Percentiles rank a stretch among this genome's conserved stretches.
Evolutionary conservation across 2,888 invertebrate genomes (phyloP).

Genomic region (Romanomermis culicivorax): DNA sequence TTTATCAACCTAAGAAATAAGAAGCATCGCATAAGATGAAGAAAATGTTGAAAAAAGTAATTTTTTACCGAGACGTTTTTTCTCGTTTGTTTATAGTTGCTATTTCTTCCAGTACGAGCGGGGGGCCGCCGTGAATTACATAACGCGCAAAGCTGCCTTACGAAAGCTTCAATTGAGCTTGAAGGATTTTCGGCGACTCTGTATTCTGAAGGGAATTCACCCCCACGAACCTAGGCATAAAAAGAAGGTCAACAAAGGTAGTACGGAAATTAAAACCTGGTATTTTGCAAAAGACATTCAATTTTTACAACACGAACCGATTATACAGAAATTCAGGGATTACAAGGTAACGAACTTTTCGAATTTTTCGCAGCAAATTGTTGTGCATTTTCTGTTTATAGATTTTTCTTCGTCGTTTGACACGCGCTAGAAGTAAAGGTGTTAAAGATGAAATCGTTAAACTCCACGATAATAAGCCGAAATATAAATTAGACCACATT

Average conservation of each 20-base stretch:
- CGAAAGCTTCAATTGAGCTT: constrained; percentile 73
- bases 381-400: constrained; percentile 14
- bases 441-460: constrained; percentile 54
- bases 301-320: constrained; percentile 79
- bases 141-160: constrained; percentile 67
- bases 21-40: too few species aligned
- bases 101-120: neutral
- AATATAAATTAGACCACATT: constrained; percentile 71
- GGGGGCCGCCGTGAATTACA: constrained; percentile 76
- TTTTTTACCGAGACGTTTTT: too few species aligned
- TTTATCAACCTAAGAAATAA: too few species aligned
- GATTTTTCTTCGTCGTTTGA: constrained; percentile 39
- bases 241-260: constrained; percentile 76
- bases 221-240: constrained; percentile 86
- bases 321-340: constrained; percentile 77
- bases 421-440: constrained; percentile 53
- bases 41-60: too few species aligned
- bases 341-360: constrained; percentile 46
- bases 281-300: constrained; percentile 84
- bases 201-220: constrained; percentile 90
- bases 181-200: constrained; percentile 79
- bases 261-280: constrained; percentile 57
- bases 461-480: constrained; percentile 57
- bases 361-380: constrained; percentile 5
- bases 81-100: too few species aligned